Evolutionary conservation across 2,888 invertebrate species (phyloP).

Genomic region (Hyppa rectilinea): DNA sequence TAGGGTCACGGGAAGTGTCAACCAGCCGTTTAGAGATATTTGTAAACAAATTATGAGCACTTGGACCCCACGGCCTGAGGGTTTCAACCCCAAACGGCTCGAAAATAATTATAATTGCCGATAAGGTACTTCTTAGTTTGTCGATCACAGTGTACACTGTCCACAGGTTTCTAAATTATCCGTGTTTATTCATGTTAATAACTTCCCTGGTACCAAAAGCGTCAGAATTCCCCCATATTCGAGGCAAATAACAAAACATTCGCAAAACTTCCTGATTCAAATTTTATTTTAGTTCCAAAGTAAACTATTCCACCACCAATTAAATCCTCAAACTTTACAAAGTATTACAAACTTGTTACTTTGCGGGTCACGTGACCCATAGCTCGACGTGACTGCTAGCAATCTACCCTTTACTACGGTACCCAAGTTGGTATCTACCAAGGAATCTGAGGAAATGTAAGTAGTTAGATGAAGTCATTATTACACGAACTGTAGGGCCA

Average conservation of each 20-base stretch:
- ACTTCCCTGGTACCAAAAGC: not conserved
- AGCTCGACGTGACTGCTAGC: conserved; percentile 50
- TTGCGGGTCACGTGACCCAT: conserved; percentile 49
- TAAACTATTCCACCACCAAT: conserved; percentile 46
- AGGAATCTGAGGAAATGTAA: conserved; percentile 51
- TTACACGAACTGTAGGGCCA: conserved; percentile 53
- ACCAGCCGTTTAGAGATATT: too few relatives aligned
- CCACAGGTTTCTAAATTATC: not conserved
- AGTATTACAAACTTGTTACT: conserved; percentile 60
- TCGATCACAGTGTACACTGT: not conserved
- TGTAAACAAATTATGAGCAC: too few relatives aligned
- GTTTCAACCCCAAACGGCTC: too few relatives aligned
- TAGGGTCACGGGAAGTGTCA: too few relatives aligned
- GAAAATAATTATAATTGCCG: too few relatives aligned
- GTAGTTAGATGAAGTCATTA: conserved; percentile 58
- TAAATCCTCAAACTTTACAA: conserved; percentile 52
- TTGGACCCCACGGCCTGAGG: too few relatives aligned
- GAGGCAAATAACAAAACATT: conserved; percentile 2
- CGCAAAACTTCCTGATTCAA: conserved; percentile 27
- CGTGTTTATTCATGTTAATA: not conserved
- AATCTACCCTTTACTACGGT: conserved; percentile 53
- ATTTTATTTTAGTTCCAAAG: conserved; percentile 47
- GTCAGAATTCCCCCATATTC: not conserved
- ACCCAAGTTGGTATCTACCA: conserved; percentile 54
- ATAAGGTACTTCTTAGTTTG: too few relatives aligned